phyloP scores from a whole-genome alignment of 2,113 vertebrate species.

The Pterophyllum scalare region DNA sequence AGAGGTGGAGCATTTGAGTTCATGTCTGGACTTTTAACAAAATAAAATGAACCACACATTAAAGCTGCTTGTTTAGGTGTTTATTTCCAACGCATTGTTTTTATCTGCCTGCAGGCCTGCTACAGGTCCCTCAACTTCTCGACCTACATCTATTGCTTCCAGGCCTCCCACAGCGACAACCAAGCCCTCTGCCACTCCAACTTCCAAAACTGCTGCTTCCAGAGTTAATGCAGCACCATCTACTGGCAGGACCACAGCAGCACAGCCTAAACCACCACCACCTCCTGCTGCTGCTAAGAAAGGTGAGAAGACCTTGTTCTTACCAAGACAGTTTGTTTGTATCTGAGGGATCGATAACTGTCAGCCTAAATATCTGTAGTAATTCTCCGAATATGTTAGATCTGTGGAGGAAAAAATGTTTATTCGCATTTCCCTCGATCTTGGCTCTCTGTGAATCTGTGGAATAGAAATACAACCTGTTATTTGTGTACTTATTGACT shows the following conservation, averaged over 20 bases:
- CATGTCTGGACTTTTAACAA: not conserved
- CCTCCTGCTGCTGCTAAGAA: conserved; percentile 63
- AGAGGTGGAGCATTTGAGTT: not conserved
- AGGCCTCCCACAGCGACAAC: conserved; percentile 51
- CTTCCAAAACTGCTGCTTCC: conserved; percentile 43
- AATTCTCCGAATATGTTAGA: not conserved
- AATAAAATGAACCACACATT: not conserved
- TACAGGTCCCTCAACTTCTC: conserved; percentile 30
- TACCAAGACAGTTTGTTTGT: not conserved
- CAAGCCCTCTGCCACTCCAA: conserved; percentile 41
- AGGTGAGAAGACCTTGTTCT: conserved; percentile 55
- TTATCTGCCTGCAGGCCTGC: conserved; percentile 49
- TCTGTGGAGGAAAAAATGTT: not conserved
- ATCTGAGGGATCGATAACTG: not conserved
- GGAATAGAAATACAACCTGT: not conserved
- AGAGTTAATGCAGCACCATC: conserved; percentile 60
- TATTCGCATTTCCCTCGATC: not conserved
- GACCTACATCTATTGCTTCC: conserved; percentile 12
- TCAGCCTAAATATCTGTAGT: not conserved
- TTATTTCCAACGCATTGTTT: not conserved
- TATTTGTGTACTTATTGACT: not conserved
- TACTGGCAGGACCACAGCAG: conserved; percentile 63
- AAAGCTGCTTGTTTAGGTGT: not conserved
- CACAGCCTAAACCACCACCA: conserved; percentile 51
- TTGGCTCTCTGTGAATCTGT: not conserved